These are phyloP conservation scores for Listronotus bonariensis DNA, from an alignment of 1,140 invertebrate species.

Conservation along the genomic window DNA sequence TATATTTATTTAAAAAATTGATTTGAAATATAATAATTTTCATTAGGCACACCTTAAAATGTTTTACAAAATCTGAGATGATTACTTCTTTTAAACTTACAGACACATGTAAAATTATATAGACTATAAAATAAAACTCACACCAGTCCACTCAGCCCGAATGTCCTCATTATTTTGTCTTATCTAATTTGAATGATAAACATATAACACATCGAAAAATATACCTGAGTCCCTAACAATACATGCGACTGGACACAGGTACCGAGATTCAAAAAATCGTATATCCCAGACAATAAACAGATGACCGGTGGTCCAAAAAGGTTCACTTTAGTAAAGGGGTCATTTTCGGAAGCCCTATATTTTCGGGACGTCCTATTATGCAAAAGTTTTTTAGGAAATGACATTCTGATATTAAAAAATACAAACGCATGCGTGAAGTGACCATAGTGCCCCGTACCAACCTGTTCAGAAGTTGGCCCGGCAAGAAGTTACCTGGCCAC, in stretches of 20 bases:
- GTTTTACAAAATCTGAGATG: no score
- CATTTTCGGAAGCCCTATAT: constrained; percentile 12
- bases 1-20: no score
- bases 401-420: constrained; percentile 29
- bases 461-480: constrained; percentile 30
- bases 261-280: constrained; percentile 4
- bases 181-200: constrained; percentile 33
- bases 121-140: neutral
- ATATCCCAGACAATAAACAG: constrained; percentile 10
- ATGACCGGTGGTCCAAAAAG: constrained; percentile 27
- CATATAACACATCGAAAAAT: constrained; percentile 18
- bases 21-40: no score
- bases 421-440: constrained; percentile 36
- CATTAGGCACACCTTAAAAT: no score
- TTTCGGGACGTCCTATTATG: constrained; percentile 29
- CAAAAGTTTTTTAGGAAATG: constrained; percentile 36
- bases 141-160: neutral
- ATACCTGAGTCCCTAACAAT: constrained; percentile 24
- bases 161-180: constrained; percentile 23
- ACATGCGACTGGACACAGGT: neutral
- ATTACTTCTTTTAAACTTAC: no score
- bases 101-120: no score
- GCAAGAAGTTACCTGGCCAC: constrained; percentile 34
- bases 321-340: constrained; percentile 28
- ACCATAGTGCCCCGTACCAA: constrained; percentile 32